Base-by-base conservation (phyloP, 2,888 invertebrate species). In the Chalcis sispes region DNA sequence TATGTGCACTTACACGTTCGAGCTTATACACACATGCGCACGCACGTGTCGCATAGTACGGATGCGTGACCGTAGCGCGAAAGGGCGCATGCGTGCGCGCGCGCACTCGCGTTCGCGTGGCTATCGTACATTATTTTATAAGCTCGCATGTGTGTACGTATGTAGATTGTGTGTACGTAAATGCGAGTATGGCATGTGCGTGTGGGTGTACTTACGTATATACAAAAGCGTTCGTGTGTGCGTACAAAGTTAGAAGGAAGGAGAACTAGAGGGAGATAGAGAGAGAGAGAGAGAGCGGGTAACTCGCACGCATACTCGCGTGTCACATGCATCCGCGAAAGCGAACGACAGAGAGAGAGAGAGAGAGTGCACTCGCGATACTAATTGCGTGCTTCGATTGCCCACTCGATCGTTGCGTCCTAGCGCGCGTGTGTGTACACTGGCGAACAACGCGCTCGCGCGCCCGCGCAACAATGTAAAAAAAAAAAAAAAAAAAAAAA, bases 351-450 rank as follows among this genome's bases (percentile, higher is more conserved):
- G 56, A 46, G 46, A 46, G 46, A 46, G 36, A 18, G 52, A 20
- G 32, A 40, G 29, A 20, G 18, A 50, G 50, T 40, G 58, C 67
- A 65, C 65, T 70, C 70, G 79, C 77, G 78, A 74, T 79, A 79
- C 79, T 81, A 81, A 81, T 80, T 81, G 80, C 79, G 72, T 75
- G 77, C 77, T 80, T 79, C 80, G 80, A 81, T 79, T 80, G 72
- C 73, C 69, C 20, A 29, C 72, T 70, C 67, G 75, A 70, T 75
- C 66, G 56, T 69, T 70, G 64, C 69, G 69, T 46, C n/a, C 18
- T 25, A 25, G 18, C 15, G 32, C 32, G 7, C 36, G 32, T 27
- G 15, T 15, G 1, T 13, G 15, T 15, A n/a, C 48, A n/a, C n/a
- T n/a, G 5, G 48, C 5, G 18, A 13, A 15, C 10, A 2, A 10